Percentiles rank a stretch among this genome's conserved stretches.
These are phyloP conservation scores for Agonum fuliginosum DNA, from an alignment of 2,888 invertebrate genomes.

Conservation along the genomic window DNA sequence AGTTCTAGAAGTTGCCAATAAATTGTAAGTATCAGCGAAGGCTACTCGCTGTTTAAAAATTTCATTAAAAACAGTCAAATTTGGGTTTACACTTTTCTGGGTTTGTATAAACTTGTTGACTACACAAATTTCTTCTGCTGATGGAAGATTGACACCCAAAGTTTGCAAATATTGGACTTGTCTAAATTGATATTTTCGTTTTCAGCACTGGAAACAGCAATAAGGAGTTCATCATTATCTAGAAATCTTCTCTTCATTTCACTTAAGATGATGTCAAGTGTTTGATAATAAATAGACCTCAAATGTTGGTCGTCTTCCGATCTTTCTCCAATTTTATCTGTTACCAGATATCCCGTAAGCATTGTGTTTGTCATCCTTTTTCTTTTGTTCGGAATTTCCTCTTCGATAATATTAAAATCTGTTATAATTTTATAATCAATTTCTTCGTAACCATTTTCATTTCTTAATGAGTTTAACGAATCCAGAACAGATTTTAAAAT, in stretches of 20 bases:
- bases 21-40: neutral
- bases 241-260: no score
- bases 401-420: neutral
- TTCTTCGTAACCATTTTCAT: slow-evolving; percentile 3
- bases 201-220: slow-evolving; percentile 2
- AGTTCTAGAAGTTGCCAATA: neutral
- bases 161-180: slow-evolving; percentile 5
- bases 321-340: slow-evolving; percentile 9
- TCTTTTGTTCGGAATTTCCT: neutral
- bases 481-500: neutral
- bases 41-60: neutral
- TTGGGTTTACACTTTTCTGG: neutral
- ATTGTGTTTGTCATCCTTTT: neutral
- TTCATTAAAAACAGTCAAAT: neutral
- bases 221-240: neutral
- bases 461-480: neutral
- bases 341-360: neutral
- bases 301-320: neutral
- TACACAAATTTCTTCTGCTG: neutral
- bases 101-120: neutral
- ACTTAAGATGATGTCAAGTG: no score
- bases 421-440: neutral
- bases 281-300: neutral
- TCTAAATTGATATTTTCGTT: neutral
- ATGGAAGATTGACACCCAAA: neutral